These are phyloP conservation scores for Drosophila insularis DNA, from an alignment of 1,140 invertebrate species.

Conservation along the genomic window DNA sequence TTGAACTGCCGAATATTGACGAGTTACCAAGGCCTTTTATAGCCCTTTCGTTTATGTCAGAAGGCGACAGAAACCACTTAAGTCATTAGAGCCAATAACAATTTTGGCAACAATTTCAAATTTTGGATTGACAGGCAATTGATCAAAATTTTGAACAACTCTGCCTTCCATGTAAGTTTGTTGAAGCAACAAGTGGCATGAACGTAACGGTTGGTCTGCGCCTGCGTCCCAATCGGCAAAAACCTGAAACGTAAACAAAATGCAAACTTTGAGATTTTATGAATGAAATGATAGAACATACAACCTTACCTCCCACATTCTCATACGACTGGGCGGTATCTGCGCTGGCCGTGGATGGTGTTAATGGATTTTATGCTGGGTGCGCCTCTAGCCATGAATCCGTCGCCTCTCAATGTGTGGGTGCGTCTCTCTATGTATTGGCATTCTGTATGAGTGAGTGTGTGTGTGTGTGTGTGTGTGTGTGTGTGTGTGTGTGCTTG, in stretches of 20 bases:
- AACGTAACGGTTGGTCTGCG: conserved; percentile 20
- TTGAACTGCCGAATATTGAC: conserved; percentile 19
- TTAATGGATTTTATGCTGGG: conserved; percentile 67
- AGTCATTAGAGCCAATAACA: conserved; percentile 48
- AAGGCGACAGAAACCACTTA: conserved; percentile 32
- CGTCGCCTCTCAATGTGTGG: conserved; percentile 22
- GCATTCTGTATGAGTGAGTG: conserved; percentile 2
- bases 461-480: conserved; percentile 25
- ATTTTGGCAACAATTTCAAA: conserved; percentile 39
- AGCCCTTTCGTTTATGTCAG: background rate
- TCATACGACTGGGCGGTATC: too few relatives aligned
- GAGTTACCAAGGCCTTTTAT: conserved; percentile 42
- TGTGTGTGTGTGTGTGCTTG: conserved; percentile 26
- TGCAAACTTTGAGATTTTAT: conserved; percentile 58
- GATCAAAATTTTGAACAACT: background rate
- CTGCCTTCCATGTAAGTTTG: too few relatives aligned
- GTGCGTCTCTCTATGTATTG: conserved; percentile 11
- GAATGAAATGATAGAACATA: conserved; percentile 51
- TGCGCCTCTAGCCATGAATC: conserved; percentile 69
- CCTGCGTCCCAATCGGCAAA: conserved; percentile 46
- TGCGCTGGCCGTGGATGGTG: conserved; percentile 24
- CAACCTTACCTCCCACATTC: background rate
- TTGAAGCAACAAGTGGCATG: conserved; percentile 17
- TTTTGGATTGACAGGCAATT: conserved; percentile 29
- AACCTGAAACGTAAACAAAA: conserved; percentile 57